phyloP scores from a whole-genome alignment of 2,797 vertebrate species.

The Dicrostonyx torquatus region DNA sequence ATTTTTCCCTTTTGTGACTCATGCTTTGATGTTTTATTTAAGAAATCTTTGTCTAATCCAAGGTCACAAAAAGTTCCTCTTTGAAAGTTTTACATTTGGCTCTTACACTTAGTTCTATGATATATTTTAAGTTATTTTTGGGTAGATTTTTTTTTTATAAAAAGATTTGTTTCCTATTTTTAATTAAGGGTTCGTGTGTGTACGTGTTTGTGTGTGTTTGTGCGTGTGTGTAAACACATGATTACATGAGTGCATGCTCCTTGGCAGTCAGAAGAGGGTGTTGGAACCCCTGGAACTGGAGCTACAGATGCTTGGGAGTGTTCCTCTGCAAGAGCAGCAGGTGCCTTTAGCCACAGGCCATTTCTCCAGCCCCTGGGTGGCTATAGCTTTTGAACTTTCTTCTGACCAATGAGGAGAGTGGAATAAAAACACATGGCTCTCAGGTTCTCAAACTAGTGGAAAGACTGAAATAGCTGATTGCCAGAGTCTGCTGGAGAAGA shows the following conservation, averaged over 20 bases:
- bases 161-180: not conserved
- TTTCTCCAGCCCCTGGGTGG: not conserved
- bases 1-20: not conserved
- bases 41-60: constrained; percentile 4
- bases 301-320: not conserved
- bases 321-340: not conserved
- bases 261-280: not conserved
- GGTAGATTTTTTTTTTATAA: not conserved
- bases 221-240: not conserved
- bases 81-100: constrained; percentile 2
- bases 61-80: constrained; percentile 7
- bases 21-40: constrained; percentile 2
- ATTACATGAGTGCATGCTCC: too few species aligned
- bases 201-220: not conserved
- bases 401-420: not conserved
- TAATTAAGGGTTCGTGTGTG: not conserved
- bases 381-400: not conserved
- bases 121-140: constrained; percentile 1
- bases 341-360: not conserved
- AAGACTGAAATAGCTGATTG: not conserved
- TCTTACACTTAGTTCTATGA: not conserved
- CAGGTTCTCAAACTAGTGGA: not conserved
- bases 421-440: not conserved
- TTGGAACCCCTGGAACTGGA: not conserved
- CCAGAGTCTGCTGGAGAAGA: not conserved